Percentiles rank a stretch among this genome's conserved stretches.
phyloP scores from a whole-genome alignment of 2,797 vertebrate genomes.

The Odontamblyopus lacepedii region DNA sequence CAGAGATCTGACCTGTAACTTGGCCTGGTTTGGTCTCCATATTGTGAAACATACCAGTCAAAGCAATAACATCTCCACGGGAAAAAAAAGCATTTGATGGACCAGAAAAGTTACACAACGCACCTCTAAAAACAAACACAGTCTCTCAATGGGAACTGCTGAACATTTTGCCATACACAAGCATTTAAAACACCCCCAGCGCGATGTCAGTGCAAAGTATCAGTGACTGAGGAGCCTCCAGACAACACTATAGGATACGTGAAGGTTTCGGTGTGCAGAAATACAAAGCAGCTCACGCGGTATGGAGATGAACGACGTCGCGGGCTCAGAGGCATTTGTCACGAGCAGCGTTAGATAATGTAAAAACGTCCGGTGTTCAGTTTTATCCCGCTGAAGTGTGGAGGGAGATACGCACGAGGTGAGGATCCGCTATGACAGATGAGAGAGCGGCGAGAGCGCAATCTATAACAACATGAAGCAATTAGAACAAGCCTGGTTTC shows the following conservation, averaged over 20 bases:
- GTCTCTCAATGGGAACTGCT: no score
- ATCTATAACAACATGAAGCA: slow-evolving; percentile 72
- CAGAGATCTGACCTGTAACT: no score
- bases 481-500: slow-evolving; percentile 68
- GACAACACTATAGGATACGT: background rate
- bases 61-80: no score
- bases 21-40: no score
- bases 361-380: slow-evolving; percentile 60
- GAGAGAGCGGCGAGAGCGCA: slow-evolving; percentile 35
- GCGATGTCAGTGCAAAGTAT: no score
- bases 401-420: slow-evolving; percentile 43
- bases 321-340: slow-evolving; percentile 44
- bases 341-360: slow-evolving; percentile 55
- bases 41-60: no score
- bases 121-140: no score
- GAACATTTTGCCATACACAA: no score
- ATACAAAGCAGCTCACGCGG: slow-evolving; percentile 13
- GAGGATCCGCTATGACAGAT: slow-evolving; percentile 43
- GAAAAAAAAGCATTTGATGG: no score
- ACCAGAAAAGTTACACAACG: no score
- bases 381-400: slow-evolving; percentile 40
- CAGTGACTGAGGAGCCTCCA: background rate
- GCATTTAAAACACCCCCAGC: no score
- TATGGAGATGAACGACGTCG: slow-evolving; percentile 30
- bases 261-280: background rate